These are phyloP conservation scores for Drosophila atripex DNA, from an alignment of 2,888 invertebrate species.

Conservation along the genomic window DNA sequence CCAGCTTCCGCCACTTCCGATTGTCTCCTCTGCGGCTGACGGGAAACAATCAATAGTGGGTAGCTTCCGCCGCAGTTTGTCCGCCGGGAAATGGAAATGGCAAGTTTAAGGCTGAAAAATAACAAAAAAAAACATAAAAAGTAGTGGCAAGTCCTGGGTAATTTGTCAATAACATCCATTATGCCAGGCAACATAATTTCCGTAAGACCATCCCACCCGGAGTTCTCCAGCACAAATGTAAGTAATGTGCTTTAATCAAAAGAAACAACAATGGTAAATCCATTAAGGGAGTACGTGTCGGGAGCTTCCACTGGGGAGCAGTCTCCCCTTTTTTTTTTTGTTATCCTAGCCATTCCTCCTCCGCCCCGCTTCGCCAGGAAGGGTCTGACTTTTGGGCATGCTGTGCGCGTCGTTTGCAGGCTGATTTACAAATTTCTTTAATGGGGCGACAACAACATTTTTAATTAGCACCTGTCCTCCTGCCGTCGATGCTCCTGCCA, in stretches of 20 bases:
- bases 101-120: conserved; percentile 4
- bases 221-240: conserved; percentile 31
- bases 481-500: neutral
- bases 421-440: conserved; percentile 77
- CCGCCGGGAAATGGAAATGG: neutral
- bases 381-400: conserved; percentile 42
- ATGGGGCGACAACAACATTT: conserved; percentile 83
- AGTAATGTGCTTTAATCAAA: conserved; percentile 51
- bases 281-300: conserved; percentile 49
- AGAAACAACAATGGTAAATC: conserved; percentile 43
- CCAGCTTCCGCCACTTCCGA: conserved; percentile 19
- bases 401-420: conserved; percentile 57
- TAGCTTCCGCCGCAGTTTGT: conserved; percentile 26
- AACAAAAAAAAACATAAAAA: conserved; percentile 3
- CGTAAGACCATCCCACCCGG: neutral
- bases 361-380: neutral
- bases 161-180: conserved; percentile 26
- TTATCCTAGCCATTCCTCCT: neutral
- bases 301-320: conserved; percentile 17
- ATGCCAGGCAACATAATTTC: neutral
- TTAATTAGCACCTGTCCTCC: conserved; percentile 79
- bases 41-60: conserved; percentile 60
- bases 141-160: neutral
- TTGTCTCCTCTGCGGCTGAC: conserved; percentile 46
- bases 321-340: neutral